Evolutionary conservation across 2,888 invertebrate genomes (phyloP).

Genomic region (Pseudococcus jackbeardsleyi): DNA sequence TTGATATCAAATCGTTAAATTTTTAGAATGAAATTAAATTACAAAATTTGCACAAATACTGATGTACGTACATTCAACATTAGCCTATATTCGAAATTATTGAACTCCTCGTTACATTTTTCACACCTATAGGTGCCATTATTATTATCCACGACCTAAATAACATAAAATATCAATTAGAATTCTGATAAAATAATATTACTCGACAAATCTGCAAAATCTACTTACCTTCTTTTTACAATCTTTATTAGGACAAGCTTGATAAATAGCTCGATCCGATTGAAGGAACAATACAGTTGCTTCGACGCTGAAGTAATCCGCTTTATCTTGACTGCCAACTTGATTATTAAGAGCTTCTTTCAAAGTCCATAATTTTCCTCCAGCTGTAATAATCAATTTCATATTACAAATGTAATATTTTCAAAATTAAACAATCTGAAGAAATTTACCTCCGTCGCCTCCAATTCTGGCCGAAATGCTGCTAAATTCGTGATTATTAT

Average conservation of each 20-base stretch:
- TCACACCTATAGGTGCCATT: conserved; percentile 94
- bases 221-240: conserved; percentile 89
- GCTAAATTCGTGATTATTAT: conserved; percentile 73
- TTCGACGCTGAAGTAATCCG: conserved; percentile 85
- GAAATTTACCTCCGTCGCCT: conserved; percentile 66
- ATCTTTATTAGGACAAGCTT: conserved; percentile 87
- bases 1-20: conserved; percentile 66
- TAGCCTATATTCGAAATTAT: conserved; percentile 88
- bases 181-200: conserved; percentile 67
- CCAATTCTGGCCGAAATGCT: conserved; percentile 74
- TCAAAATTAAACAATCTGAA: conserved; percentile 11
- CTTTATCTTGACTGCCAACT: conserved; percentile 81
- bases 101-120: conserved; percentile 89
- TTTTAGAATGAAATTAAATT: background rate
- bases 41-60: background rate
- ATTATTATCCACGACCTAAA: conserved; percentile 82
- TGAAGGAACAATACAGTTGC: conserved; percentile 84
- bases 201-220: background rate
- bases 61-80: conserved; percentile 75
- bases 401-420: conserved; percentile 12
- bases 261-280: conserved; percentile 88
- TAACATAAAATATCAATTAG: background rate
- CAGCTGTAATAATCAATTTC: background rate
- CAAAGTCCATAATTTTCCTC: conserved; percentile 78
- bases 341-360: conserved; percentile 80